Base-by-base conservation (phyloP, 2,888 invertebrate species). In the Dryadula phaetusa region DNA sequence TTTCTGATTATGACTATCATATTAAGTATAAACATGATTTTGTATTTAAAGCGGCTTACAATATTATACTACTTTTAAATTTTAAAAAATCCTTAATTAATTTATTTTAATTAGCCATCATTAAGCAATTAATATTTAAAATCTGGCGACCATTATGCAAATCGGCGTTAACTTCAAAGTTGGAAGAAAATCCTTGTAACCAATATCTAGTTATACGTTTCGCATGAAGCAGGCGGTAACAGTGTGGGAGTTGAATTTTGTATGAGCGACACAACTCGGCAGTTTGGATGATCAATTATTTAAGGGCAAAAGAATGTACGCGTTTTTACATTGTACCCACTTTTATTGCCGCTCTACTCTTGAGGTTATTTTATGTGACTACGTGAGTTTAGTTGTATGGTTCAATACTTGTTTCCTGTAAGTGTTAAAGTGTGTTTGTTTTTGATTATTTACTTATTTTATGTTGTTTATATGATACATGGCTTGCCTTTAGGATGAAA, bases 191-290 rank as follows among this genome's bases (percentile, higher is more conserved):
- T 67, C 67, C 63, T 62, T 67, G 64, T 67, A 56, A 64, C 66
- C 63, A 42, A 44, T 62, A 65, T 34, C 62, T 71, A 74, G 71
- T 69, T 71, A 70, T 66, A 70, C 56, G 66, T 64, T 37, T 67
- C 66, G 75, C 80, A 82, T 82, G 79, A 78, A 82, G 79, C 83
- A 87, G 87, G 90, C 89, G 89, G 90, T 81, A 91, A 91, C 91
- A 87, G 75, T 85, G 81, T 80, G 77, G 85, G 87, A 87, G 82
- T 79, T 92, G 80, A 89, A 93, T 93, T 89, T 90, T 92, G 82
- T 84, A 93, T 88, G 90, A 90, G 88, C 77, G 83, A 92, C 92
- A 93, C 92, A 92, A 90, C 92, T 93, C 92, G 86, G 90, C 93
- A 91, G 92, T 93, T 92, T 91, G 84, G 81, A 76, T 79, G 84